A percentile compares a stretch with the other conserved stretches of the same genome.
Conservation (phyloP, 2,888 invertebrate species). For the Drosophila demipolita region DNA sequence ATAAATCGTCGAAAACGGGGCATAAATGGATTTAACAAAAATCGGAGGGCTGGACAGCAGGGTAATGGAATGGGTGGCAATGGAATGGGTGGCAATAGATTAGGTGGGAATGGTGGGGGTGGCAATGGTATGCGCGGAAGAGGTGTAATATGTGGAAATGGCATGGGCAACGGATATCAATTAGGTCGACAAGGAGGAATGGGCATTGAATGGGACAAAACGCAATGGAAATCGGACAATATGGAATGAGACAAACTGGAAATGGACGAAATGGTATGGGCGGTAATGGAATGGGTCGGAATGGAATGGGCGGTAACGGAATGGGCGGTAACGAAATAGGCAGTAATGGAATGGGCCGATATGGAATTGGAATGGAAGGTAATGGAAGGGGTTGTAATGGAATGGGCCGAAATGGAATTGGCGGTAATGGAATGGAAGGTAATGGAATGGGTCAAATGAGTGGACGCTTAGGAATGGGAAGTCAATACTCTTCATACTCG, state of each 20-base stretch:
- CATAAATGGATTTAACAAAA: conserved; percentile 7
- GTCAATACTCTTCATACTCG: conserved; percentile 30
- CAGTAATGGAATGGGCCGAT: conserved; percentile 10
- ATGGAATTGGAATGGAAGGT: not conserved
- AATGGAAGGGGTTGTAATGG: conserved; percentile 3
- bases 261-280: conserved; percentile 19
- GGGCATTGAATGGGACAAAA: conserved; percentile 8
- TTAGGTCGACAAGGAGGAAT: not conserved
- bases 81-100: conserved; percentile 11
- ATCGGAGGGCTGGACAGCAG: conserved; percentile 26
- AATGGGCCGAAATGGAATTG: conserved; percentile 7
- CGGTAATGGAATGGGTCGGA: conserved; percentile 3
- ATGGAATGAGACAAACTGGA: not conserved
- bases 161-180: not conserved
- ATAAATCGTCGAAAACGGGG: conserved; percentile 21
- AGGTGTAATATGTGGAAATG: not conserved
- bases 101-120: conserved; percentile 1
- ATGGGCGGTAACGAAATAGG: conserved; percentile 3
- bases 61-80: conserved; percentile 17
- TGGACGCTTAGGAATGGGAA: not conserved
- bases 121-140: conserved; percentile 15
- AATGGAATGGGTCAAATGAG: conserved; percentile 18
- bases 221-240: not conserved
- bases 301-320: not conserved
- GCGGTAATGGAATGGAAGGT: not conserved